Base-by-base conservation (phyloP, 1,140 invertebrate genomes). In the Drusus annulatus region DNA sequence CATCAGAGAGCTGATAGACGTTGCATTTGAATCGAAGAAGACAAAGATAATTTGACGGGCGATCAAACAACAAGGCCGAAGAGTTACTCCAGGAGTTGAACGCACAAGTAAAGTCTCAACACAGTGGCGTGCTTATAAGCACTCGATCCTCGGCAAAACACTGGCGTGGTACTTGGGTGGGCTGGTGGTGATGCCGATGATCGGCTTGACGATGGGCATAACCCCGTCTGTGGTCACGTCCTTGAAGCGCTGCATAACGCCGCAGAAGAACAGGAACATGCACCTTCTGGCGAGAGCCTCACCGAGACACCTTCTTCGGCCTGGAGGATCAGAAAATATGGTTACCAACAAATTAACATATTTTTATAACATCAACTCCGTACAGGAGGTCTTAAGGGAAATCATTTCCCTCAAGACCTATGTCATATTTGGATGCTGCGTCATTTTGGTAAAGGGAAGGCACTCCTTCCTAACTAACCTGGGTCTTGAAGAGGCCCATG, bases 281-380 rank as follows among this genome's bases (percentile, higher is more conserved):
- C 94, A 94, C 1, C 91, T 91, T 71, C 90, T 92, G 0, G 95
- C 95, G 54, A 97, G 86, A 0, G 91, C 88, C 86, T 96, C 94
- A 0, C 95, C 96, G 0, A 94, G 91, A 85, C 96, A 97, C 79
- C 93, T 91, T 83, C 94, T 90, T 78, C 91, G 92, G 71, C 95
- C 95, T 95, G 86, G 51, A 90, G 90, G 83, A 63, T 54, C 84
- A 85, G n/a, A 19, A 23, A 13, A 45, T 45, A 45, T 45, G 36
- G 1, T 45, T 45, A 45, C 2, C 1, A 13, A 45, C 36, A 45
- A 45, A 45, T n/a, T n/a, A n/a, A n/a, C n/a, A n/a, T n/a, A n/a
- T n/a, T n/a, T n/a, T n/a, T n/a, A n/a, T n/a, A n/a, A n/a, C n/a
- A n/a, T n/a, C n/a, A n/a, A n/a, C n/a, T n/a, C n/a, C n/a, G n/a